Evolutionary conservation across 2,797 vertebrate genomes (phyloP), one percentile per base, ranked within the genome.

Genomic region (Spea hammondii): DNA sequence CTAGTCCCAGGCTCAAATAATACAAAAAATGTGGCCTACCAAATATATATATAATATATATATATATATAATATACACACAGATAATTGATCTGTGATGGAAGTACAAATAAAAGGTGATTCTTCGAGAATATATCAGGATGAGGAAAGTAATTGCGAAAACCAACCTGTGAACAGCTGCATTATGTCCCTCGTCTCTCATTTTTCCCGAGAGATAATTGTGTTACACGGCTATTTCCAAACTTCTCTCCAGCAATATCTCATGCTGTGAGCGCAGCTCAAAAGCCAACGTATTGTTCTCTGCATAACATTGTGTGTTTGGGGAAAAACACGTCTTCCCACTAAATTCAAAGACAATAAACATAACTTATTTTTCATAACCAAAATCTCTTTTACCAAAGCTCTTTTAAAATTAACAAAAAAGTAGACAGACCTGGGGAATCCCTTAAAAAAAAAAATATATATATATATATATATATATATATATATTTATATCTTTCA

Each of bases 171-270:
- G 10, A 7, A 67, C 65, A 48, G 13, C 65, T 67, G 65, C 12
- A 67, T 48, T 48, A 67, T 17, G 48, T 48, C 65, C 13, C 5
- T 47, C 12, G 46, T 67, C 11, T 47, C 64, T 47, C 64, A 8
- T 47, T 46, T 32, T 45, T 65, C 64, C 64, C 64, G 10, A 44
- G 64, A 65, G 64, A 46, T 65, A 65, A 65, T 65, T 65, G 64
- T 47, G 64, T 65, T 65, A 47, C 44, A 8, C 44, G 45, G 64
- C 44, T 4, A 65, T 65, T 65, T 65, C 64, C 11, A 47, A 65
- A 46, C 64, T 11, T n/a, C 64, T 45, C 10, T 13, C 64, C 45
- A 45, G 64, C 12, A 48, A 49, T 49, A 67, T 48, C 7, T 46
- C 46, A 67, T 12, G 59, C 59, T 62, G 59, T 6, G 59, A 9